Base-by-base conservation (phyloP, 2,888 invertebrate genomes). In the Chesias legatella region DNA sequence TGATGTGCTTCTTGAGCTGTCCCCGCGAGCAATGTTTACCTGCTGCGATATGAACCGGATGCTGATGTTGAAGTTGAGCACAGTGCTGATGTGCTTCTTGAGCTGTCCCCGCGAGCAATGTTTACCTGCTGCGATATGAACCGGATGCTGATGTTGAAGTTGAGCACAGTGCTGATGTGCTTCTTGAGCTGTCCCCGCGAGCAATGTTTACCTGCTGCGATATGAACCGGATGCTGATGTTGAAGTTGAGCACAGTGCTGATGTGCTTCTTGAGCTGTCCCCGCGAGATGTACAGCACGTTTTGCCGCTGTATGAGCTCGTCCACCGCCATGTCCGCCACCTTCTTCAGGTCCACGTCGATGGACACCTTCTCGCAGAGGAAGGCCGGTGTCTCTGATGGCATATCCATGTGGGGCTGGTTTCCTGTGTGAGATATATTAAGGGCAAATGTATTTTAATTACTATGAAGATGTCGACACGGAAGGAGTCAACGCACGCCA, bases 201-300 rank as follows among this genome's bases (percentile, higher is more conserved):
- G 9, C 1, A 21, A 6, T 1, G 30, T 60, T 26, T 35, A 92
- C 97, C 89, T 98, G 95, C 73, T 98, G 98, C 30, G 96, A 95
- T 60, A 98, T 96, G 68, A 95, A 95, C 36, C 96, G 91, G 56
- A 97, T 93, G 69, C 95, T 95, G 44, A 96, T 86, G 64, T 94
- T 95, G 70, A 98, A 95, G 78, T 98, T 97, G 41, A 98, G 92
- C 65, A 96, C 94, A 0, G 97, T 96, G 60, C 96, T 97, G 9
- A 96, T 97, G 68, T 96, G 95, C 58, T 95, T 95, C 77, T 96
- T 96, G 48, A 96, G 89, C 71, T 96, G 96, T 0, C 95, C 94
- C 6, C 96, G 77, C 0, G 95, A 96, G 56, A 97, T 94, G 68
- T 96, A 96, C 8, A 97, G 90, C 49, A 96, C 94, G 75, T 94